A percentile compares a stretch with the other conserved stretches of the same genome.
These are phyloP conservation scores for Apistogramma diplotaenia DNA, from an alignment of 2,113 vertebrate genomes.

Conservation along the genomic window DNA sequence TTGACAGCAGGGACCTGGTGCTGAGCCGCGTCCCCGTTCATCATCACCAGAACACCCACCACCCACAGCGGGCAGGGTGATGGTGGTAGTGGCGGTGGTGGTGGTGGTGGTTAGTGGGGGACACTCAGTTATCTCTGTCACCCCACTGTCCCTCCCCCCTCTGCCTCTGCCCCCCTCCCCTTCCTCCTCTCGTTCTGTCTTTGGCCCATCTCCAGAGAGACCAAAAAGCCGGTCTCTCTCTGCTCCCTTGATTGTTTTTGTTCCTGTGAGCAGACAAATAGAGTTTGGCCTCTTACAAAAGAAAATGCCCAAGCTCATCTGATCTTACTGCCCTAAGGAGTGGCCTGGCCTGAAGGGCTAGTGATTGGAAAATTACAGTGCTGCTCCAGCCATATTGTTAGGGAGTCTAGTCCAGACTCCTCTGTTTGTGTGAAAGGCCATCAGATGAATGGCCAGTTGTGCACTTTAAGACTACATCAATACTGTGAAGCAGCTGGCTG, in stretches of 20 bases:
- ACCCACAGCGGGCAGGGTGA: conserved; percentile 40
- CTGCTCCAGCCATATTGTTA: conserved; percentile 51
- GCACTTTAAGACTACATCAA: conserved; percentile 9
- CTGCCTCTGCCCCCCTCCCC: background rate
- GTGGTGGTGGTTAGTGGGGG: no score
- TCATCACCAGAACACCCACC: conserved; percentile 66
- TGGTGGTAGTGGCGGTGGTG: no score
- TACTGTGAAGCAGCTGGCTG: conserved; percentile 40
- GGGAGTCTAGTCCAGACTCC: conserved; percentile 49
- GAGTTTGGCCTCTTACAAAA: conserved; percentile 71
- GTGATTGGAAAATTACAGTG: conserved; percentile 80
- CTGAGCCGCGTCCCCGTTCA: conserved; percentile 58
- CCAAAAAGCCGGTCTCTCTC: conserved; percentile 48
- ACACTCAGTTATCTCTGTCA: conserved; percentile 56
- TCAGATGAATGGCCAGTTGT: conserved; percentile 51
- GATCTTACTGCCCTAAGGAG: conserved; percentile 75
- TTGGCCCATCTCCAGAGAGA: conserved; percentile 69
- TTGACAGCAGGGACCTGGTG: conserved; percentile 64
- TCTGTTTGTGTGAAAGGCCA: conserved; percentile 54
- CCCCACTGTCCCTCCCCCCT: conserved; percentile 5
- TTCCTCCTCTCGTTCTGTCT: conserved; percentile 23
- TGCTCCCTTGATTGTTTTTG: conserved; percentile 72
- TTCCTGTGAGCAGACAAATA: conserved; percentile 71
- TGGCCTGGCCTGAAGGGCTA: conserved; percentile 67
- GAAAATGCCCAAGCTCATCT: conserved; percentile 65